Evolutionary conservation across 1,140 invertebrate species (phyloP).

Genomic region (Drosophila cardini): DNA sequence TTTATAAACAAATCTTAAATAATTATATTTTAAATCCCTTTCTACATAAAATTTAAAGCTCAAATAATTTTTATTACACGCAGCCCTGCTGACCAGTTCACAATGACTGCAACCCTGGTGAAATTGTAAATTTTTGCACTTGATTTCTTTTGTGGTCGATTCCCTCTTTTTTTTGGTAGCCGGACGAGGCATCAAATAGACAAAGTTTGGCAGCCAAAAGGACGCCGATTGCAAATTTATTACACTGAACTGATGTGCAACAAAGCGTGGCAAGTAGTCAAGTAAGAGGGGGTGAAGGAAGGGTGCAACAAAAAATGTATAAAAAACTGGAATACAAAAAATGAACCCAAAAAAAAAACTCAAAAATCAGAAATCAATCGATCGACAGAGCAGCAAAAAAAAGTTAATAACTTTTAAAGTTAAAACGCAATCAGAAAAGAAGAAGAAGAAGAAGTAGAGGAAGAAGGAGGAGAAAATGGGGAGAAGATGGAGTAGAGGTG

Average conservation of each 20-base stretch:
- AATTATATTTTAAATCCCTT: neutral
- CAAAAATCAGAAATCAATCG: slow-evolving; percentile 38
- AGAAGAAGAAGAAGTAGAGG: slow-evolving; percentile 32
- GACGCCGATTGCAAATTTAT: slow-evolving; percentile 76
- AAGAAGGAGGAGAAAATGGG: too few species aligned
- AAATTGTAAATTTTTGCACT: slow-evolving; percentile 49
- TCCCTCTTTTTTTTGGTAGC: slow-evolving; percentile 28
- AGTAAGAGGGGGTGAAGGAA: too few species aligned
- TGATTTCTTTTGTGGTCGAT: slow-evolving; percentile 23
- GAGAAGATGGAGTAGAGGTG: slow-evolving; percentile 6
- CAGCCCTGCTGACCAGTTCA: slow-evolving; percentile 1
- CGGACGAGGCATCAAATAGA: slow-evolving; percentile 71
- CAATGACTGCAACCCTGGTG: slow-evolving; percentile 1
- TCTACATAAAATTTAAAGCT: neutral
- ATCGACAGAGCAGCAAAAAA: neutral
- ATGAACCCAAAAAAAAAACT: slow-evolving; percentile 31
- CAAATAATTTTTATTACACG: neutral
- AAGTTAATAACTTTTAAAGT: slow-evolving; percentile 20
- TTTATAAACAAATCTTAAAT: neutral
- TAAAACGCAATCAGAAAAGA: slow-evolving; percentile 32
- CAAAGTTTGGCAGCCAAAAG: slow-evolving; percentile 64
- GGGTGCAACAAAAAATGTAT: slow-evolving; percentile 3
- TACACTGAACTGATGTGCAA: slow-evolving; percentile 74
- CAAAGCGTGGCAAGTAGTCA: slow-evolving; percentile 61
- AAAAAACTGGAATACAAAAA: too few species aligned